Evolutionary conservation across 2,888 invertebrate species (phyloP).

Genomic region (Miltochrista miniata): DNA sequence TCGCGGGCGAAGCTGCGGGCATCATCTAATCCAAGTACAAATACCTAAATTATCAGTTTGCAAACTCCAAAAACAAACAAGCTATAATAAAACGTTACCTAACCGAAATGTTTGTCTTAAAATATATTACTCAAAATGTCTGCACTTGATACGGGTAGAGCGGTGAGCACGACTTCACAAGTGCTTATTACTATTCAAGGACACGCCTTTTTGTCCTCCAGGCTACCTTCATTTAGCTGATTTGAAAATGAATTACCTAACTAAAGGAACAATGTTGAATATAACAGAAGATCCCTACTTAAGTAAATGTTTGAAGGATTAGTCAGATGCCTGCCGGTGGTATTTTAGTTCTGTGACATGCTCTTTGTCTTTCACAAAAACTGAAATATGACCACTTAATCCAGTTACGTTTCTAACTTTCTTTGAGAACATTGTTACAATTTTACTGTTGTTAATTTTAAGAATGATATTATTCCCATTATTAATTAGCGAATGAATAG

Average conservation of each 20-base stretch:
- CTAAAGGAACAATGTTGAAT: background rate
- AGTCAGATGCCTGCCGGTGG: background rate
- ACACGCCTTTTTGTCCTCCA: background rate
- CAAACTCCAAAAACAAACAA: background rate
- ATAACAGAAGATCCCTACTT: background rate
- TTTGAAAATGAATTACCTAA: background rate
- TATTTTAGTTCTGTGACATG: no score
- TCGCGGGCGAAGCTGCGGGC: no score
- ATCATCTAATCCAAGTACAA: background rate
- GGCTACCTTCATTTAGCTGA: background rate
- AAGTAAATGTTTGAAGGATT: background rate
- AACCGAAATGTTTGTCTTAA: background rate
- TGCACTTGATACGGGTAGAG: background rate
- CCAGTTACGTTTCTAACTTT: no score
- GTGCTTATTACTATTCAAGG: slow-evolving; percentile 1
- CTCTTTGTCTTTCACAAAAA: no score
- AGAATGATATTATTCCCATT: no score
- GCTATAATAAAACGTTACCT: background rate
- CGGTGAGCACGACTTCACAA: background rate
- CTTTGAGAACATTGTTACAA: no score
- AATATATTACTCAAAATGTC: slow-evolving; percentile 6
- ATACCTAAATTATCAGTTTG: background rate
- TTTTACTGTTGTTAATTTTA: no score
- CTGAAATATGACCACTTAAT: no score
- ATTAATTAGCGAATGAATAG: no score